Conservation (phyloP, 2,888 invertebrate genomes). For the Gortyna flavago region DNA sequence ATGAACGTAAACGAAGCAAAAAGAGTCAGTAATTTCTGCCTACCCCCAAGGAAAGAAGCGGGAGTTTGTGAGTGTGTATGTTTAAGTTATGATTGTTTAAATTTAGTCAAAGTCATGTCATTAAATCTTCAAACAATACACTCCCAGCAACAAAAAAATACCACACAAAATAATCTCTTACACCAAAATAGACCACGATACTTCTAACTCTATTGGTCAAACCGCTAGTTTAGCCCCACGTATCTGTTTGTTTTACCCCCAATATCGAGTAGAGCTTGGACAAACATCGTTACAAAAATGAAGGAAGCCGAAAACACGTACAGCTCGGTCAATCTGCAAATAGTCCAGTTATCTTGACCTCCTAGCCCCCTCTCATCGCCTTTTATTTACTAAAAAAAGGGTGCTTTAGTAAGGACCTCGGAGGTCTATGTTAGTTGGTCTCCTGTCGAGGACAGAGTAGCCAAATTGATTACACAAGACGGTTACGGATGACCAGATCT, state of each 20-base stretch:
- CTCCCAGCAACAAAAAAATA: background rate
- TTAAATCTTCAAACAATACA: background rate
- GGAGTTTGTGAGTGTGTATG: background rate
- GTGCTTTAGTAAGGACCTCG: background rate
- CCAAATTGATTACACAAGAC: conserved; percentile 71
- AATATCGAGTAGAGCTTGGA: conserved; percentile 60
- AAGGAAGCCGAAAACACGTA: conserved; percentile 67
- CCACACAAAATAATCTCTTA: background rate
- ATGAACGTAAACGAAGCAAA: background rate
- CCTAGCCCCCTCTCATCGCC: background rate
- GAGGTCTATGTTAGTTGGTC: conserved; percentile 48
- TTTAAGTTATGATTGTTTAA: background rate
- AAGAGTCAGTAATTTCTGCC: background rate
- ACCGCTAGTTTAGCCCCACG: conserved; percentile 47
- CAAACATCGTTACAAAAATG: conserved; percentile 70
- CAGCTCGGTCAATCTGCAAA: conserved; percentile 64
- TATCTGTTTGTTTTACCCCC: conserved; percentile 60
- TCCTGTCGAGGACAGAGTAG: conserved; percentile 61
- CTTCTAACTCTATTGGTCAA: conserved; percentile 57
- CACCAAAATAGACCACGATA: conserved; percentile 13
- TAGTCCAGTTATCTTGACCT: conserved; percentile 48
- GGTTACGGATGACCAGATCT: conserved; percentile 69
- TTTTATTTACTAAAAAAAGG: background rate
- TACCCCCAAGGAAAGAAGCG: background rate
- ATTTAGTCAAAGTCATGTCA: no score